A percentile compares a stretch with the other conserved stretches of the same genome.
Evolutionary conservation across 1,140 invertebrate species (phyloP).

Genomic region (Drosophila melanica): DNA sequence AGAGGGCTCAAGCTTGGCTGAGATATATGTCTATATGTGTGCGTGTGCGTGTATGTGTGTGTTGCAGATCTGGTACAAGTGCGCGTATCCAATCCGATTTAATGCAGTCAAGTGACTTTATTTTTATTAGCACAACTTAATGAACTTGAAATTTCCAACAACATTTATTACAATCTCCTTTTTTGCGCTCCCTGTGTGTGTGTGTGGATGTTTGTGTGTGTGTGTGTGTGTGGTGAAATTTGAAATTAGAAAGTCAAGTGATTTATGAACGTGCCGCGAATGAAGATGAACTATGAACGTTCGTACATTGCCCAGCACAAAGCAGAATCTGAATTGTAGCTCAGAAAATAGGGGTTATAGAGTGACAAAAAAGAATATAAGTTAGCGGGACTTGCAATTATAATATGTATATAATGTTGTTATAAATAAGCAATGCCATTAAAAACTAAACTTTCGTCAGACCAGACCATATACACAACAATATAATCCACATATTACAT

Average conservation of each 20-base stretch:
- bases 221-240: conserved; percentile 31
- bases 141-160: conserved; percentile 76
- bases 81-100: conserved; percentile 76
- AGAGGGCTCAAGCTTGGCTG: conserved; percentile 7
- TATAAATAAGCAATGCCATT: no score
- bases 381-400: no score
- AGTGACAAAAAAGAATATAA: not conserved
- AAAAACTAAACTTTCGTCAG: no score
- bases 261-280: conserved; percentile 71
- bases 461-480: no score
- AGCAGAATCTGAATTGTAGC: not conserved
- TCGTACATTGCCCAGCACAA: not conserved
- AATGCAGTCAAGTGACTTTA: conserved; percentile 79
- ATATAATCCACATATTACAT: no score
- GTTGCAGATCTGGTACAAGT: conserved; percentile 52
- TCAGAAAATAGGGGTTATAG: conserved; percentile 12
- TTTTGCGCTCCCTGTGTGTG: not conserved
- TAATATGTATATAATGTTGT: no score
- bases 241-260: conserved; percentile 76
- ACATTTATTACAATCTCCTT: conserved; percentile 70
- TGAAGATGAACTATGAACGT: conserved; percentile 43
- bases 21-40: not conserved
- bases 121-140: conserved; percentile 83
- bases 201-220: conserved; percentile 8
- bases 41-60: conserved; percentile 1